A percentile compares a stretch with the other conserved stretches of the same genome.
Evolutionary conservation across 2,113 vertebrate species (phyloP).

Genomic region (Corythornis madagascariensis): DNA sequence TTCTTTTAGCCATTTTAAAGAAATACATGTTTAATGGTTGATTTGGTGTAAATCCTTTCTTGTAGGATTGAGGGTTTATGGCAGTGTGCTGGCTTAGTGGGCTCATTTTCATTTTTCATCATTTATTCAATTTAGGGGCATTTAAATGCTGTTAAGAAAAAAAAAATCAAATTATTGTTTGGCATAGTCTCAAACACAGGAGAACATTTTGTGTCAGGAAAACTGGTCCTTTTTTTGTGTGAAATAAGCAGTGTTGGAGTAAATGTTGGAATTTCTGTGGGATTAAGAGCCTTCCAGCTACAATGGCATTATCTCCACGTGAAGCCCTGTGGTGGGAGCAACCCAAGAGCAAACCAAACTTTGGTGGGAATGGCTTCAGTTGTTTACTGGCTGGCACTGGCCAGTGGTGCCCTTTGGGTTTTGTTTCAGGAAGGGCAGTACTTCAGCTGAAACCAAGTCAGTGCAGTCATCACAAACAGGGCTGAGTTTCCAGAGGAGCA

Average conservation of each 20-base stretch:
- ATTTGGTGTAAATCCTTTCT: not conserved
- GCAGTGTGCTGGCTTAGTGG: not conserved
- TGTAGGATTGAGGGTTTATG: not conserved
- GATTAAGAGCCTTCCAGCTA: not conserved
- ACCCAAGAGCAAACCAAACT: not conserved
- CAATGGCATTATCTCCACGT: rapidly evolving
- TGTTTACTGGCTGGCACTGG: not conserved
- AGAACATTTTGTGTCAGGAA: not conserved
- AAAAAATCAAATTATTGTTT: not conserved
- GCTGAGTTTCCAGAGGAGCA: not conserved
- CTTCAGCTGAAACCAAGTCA: not conserved
- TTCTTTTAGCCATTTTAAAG: not conserved
- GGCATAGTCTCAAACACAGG: not conserved
- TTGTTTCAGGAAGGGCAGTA: not conserved
- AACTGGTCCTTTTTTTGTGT: not conserved
- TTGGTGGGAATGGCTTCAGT: not conserved
- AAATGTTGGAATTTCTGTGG: not conserved
- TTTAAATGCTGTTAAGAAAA: not conserved
- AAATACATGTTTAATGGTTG: not conserved
- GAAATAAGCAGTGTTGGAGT: not conserved
- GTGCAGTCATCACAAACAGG: not conserved
- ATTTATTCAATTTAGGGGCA: not conserved
- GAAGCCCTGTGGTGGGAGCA: not conserved
- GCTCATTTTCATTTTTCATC: not conserved
- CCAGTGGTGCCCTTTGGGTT: not conserved